Evolutionary conservation across 2,113 vertebrate genomes (phyloP).

Genomic region (Atlantisia rogersi): DNA sequence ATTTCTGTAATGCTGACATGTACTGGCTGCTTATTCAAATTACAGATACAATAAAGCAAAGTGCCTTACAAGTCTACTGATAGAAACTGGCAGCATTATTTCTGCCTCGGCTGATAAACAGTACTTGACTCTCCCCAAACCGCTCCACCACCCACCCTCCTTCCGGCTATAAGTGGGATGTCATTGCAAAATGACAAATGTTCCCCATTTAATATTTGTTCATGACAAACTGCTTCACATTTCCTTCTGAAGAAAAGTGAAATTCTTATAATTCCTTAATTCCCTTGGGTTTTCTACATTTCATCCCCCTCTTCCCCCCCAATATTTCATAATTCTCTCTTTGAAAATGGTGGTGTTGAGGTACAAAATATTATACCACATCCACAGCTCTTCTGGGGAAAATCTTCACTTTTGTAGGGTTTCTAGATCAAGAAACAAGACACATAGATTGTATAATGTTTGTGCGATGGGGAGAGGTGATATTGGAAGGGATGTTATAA

Average conservation of each 20-base stretch:
- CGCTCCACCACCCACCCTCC: not conserved
- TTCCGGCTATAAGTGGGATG: not conserved
- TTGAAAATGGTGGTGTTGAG: not conserved
- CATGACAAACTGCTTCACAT: not conserved
- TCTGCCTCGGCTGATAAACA: constrained; percentile 27
- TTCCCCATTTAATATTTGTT: not conserved
- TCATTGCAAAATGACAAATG: constrained; percentile 29
- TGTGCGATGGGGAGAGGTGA: not conserved
- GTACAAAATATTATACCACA: not conserved
- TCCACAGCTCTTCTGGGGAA: not conserved
- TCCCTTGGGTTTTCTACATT: not conserved
- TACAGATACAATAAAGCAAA: constrained; percentile 7
- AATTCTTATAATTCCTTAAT: not conserved
- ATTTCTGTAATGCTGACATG: not conserved
- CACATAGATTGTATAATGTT: not conserved
- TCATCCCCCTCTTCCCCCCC: not conserved
- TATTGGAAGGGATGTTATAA: not conserved
- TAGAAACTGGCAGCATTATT: constrained; percentile 31
- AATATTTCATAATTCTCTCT: not conserved
- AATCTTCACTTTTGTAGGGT: not conserved
- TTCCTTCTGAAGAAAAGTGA: not conserved
- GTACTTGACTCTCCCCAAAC: not conserved
- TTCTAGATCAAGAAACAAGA: not conserved
- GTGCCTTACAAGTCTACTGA: not conserved
- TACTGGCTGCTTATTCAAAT: not conserved